Conservation (phyloP, 2,797 vertebrate genomes). For the Gobionotothen gibberifrons region DNA sequence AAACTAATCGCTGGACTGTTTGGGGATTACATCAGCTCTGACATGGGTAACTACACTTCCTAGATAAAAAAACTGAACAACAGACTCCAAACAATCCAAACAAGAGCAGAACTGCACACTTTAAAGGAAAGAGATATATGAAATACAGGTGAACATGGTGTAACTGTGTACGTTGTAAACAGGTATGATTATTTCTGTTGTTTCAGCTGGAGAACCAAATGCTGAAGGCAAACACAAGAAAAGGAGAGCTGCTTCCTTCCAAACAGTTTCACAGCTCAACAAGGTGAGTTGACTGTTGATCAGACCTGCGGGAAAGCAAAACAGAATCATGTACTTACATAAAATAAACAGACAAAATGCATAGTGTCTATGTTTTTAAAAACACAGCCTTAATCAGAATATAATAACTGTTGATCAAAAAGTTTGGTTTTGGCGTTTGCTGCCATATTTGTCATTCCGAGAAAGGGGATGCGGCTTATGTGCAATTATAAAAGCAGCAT, state of each 20-base stretch:
- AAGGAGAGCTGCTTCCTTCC: slow-evolving; percentile 93
- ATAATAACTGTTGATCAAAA: too few relatives aligned
- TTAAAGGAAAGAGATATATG: background rate
- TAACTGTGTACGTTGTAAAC: background rate
- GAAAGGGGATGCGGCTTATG: too few relatives aligned
- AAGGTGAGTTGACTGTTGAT: slow-evolving; percentile 83
- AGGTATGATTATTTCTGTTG: background rate
- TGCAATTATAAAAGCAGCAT: too few relatives aligned
- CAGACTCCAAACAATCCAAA: background rate
- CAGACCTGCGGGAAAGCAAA: background rate
- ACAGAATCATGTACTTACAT: too few relatives aligned
- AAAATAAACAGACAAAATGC: too few relatives aligned
- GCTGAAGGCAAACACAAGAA: slow-evolving; percentile 90
- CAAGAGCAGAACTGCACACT: background rate
- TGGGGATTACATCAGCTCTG: slow-evolving; percentile 88
- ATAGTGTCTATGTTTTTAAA: too few relatives aligned
- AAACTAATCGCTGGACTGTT: slow-evolving; percentile 91
- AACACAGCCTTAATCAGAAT: too few relatives aligned
- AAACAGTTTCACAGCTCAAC: slow-evolving; percentile 94
- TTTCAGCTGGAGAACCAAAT: slow-evolving; percentile 82
- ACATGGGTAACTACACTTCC: slow-evolving; percentile 76
- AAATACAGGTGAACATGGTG: too few relatives aligned
- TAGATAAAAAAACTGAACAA: background rate
- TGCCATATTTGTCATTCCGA: too few relatives aligned
- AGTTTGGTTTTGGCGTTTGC: too few relatives aligned